A percentile compares a stretch with the other conserved stretches of the same genome.
These are phyloP conservation scores for Pantelozetes paolii DNA, from an alignment of 2,888 invertebrate genomes.

Conservation along the genomic window DNA sequence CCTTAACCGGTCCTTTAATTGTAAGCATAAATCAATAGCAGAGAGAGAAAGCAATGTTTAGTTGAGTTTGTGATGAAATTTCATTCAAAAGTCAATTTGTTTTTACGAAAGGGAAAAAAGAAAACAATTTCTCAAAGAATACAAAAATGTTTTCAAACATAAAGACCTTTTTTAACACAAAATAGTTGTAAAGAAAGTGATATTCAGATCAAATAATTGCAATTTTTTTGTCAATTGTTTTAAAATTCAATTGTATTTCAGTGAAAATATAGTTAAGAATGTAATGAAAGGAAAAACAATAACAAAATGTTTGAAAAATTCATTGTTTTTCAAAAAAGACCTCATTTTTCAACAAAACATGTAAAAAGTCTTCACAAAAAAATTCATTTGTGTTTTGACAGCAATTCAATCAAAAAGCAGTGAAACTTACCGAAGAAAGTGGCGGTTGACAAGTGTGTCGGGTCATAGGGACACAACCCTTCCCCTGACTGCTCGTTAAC, in stretches of 20 bases:
- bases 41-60: conserved; percentile 17
- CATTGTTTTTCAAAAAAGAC: too few species aligned
- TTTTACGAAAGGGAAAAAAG: background rate
- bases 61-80: conserved; percentile 1
- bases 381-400: too few species aligned
- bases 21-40: conserved; percentile 13
- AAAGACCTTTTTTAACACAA: background rate
- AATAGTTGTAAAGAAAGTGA: background rate
- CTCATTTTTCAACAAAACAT: too few species aligned
- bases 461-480: conserved; percentile 81
- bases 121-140: background rate
- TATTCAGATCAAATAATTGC: background rate
- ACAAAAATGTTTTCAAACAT: background rate
- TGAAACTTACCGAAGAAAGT: conserved; percentile 73
- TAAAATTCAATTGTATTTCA: background rate
- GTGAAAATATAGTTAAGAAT: background rate
- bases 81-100: conserved; percentile 18
- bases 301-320: background rate
- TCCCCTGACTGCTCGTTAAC: conserved; percentile 49
- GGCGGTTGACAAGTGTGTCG: conserved; percentile 90
- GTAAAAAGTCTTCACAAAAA: too few species aligned
- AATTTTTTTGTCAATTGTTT: background rate
- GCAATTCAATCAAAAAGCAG: background rate
- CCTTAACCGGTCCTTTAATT: conserved; percentile 32
- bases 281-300: background rate